phyloP scores from a whole-genome alignment of 2,113 vertebrate genomes.

The Actenoides hombroni region DNA sequence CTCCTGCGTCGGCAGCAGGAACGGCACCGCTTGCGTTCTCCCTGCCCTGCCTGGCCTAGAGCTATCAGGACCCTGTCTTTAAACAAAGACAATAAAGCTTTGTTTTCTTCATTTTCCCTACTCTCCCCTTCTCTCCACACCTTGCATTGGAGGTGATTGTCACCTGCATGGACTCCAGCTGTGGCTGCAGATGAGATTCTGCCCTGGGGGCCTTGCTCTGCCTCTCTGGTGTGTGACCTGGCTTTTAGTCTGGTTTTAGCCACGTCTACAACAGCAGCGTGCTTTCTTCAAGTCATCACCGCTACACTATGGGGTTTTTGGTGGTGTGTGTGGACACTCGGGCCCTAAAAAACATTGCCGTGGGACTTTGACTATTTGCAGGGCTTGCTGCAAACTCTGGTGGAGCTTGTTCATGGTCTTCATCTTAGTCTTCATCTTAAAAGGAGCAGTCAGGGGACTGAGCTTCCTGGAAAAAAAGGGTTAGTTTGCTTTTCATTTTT shows the following conservation, averaged over 20 bases:
- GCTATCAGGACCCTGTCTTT: not conserved
- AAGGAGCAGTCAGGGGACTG: fast-evolving
- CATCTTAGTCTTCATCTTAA: not conserved
- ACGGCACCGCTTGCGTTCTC: not conserved
- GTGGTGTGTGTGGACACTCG: too few relatives aligned
- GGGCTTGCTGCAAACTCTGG: not conserved
- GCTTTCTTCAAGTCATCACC: not conserved
- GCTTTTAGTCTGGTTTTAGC: not conserved
- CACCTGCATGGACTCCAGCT: not conserved
- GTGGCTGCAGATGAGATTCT: not conserved
- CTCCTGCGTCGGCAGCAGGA: not conserved
- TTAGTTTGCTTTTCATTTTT: not conserved
- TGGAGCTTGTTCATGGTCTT: not conserved
- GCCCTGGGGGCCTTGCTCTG: not conserved
- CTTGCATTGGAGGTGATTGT: not conserved
- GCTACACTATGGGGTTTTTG: fast-evolving
- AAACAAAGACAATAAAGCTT: too few relatives aligned
- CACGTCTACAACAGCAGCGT: fast-evolving
- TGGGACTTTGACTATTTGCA: fast-evolving
- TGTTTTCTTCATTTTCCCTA: not conserved
- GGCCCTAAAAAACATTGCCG: not conserved
- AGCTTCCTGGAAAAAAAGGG: not conserved
- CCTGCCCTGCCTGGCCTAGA: not conserved
- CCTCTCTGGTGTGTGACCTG: fast-evolving
- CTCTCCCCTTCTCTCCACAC: not conserved